phyloP scores from a whole-genome alignment of 2,888 invertebrate species.

The Erebia ligea region DNA sequence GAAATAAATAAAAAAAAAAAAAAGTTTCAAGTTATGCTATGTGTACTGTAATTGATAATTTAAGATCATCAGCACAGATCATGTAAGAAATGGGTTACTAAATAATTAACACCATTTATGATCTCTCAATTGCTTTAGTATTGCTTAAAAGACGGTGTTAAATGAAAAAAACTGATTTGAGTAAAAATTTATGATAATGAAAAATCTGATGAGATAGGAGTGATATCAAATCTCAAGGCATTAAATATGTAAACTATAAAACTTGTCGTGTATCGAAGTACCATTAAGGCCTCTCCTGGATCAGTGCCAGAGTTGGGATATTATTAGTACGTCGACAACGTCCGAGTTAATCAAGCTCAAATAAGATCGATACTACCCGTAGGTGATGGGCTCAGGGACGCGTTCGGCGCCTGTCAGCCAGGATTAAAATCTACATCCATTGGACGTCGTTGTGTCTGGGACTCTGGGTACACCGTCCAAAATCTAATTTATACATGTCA shows the following conservation, averaged over 20 bases:
- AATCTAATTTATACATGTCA: conserved; percentile 46
- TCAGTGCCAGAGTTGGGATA: conserved; percentile 74
- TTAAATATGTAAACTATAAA: conserved; percentile 69
- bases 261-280: conserved; percentile 79
- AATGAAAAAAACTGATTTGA: not conserved
- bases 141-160: not conserved
- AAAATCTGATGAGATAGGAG: not conserved
- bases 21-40: no score
- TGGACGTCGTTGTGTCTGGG: conserved; percentile 46
- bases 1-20: no score
- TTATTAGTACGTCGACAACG: conserved; percentile 80
- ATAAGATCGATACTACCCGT: conserved; percentile 81
- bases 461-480: conserved; percentile 40
- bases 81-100: no score
- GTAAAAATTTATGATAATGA: not conserved
- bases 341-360: conserved; percentile 82
- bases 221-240: conserved; percentile 53
- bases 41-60: no score
- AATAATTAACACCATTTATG: no score
- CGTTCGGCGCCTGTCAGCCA: conserved; percentile 52
- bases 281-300: conserved; percentile 80
- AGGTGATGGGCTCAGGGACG: conserved; percentile 68
- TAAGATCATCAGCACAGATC: no score
- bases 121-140: no score
- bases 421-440: conserved; percentile 51